Evolutionary conservation across 2,797 vertebrate genomes (phyloP).

Genomic region (Chelon labrosus): DNA sequence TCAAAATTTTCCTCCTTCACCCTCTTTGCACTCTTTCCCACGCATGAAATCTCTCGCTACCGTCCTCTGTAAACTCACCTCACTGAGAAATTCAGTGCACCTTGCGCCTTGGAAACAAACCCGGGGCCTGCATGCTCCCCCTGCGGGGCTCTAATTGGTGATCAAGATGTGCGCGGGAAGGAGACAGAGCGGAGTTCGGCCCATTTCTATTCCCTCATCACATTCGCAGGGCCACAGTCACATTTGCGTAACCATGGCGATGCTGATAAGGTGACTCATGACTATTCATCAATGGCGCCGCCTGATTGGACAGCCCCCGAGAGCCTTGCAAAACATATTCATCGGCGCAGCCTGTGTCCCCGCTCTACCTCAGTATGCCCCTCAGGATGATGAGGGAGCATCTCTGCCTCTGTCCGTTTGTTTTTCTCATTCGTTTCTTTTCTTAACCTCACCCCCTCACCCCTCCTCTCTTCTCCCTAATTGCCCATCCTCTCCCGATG

Average conservation of each 20-base stretch:
- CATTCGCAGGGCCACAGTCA: constrained; percentile 74
- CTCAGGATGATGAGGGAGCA: constrained; percentile 51
- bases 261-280: constrained; percentile 82
- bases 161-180: constrained; percentile 76
- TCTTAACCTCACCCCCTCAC: constrained; percentile 27
- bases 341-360: constrained; percentile 68
- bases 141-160: constrained; percentile 72
- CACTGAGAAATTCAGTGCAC: constrained; percentile 16
- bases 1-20: not conserved
- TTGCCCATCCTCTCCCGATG: constrained; percentile 42
- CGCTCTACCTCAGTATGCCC: constrained; percentile 61
- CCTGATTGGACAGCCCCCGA: constrained; percentile 77
- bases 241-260: constrained; percentile 82
- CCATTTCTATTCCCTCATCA: constrained; percentile 78
- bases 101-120: constrained; percentile 17
- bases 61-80: constrained; percentile 7
- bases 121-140: constrained; percentile 49
- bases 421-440: constrained; percentile 47
- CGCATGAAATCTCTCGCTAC: constrained; percentile 7
- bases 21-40: constrained; percentile 7
- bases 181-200: constrained; percentile 63
- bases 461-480: constrained; percentile 37
- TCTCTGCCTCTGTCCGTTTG: constrained; percentile 58
- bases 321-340: constrained; percentile 71
- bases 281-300: constrained; percentile 81